Conservation (phyloP, 2,797 vertebrate genomes). For the Tiaroga cobitis region DNA sequence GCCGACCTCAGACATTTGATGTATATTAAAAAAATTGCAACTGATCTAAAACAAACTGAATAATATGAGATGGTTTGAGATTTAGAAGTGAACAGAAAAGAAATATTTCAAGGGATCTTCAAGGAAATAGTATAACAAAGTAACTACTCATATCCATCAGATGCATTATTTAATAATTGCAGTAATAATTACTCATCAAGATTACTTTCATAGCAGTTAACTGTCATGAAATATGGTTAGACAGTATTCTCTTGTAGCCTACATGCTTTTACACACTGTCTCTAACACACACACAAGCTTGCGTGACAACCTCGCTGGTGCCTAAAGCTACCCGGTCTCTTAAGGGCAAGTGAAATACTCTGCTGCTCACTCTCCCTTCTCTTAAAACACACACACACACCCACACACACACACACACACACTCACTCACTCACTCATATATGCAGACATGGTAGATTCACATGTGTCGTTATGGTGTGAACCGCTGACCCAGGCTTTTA, state of each 20-base stretch:
- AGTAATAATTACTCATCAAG: not conserved
- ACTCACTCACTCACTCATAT: slow-evolving; percentile 39
- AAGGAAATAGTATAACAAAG: not conserved
- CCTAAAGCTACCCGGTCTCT: slow-evolving; percentile 58
- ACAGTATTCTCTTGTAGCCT: not conserved
- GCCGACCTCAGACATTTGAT: not conserved
- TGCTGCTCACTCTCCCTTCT: slow-evolving; percentile 24
- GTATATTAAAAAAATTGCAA: not conserved
- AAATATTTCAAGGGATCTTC: not conserved
- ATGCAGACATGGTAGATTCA: slow-evolving; percentile 48
- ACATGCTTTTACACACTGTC: slow-evolving; percentile 23
- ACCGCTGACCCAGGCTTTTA: slow-evolving; percentile 57
- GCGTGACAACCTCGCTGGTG: slow-evolving; percentile 59
- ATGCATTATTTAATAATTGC: slow-evolving; percentile 15
- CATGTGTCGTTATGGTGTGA: slow-evolving; percentile 52
- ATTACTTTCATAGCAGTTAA: not conserved
- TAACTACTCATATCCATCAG: not conserved
- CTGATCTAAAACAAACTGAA: not conserved
- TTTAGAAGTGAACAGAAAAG: not conserved
- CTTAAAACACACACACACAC: not conserved
- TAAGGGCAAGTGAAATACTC: slow-evolving; percentile 54
- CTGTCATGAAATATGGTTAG: not conserved
- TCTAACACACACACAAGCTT: slow-evolving; percentile 40
- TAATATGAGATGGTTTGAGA: not conserved
- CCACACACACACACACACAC: not conserved